phyloP scores from a whole-genome alignment of 2,113 vertebrate species.

The Garra rufa region DNA sequence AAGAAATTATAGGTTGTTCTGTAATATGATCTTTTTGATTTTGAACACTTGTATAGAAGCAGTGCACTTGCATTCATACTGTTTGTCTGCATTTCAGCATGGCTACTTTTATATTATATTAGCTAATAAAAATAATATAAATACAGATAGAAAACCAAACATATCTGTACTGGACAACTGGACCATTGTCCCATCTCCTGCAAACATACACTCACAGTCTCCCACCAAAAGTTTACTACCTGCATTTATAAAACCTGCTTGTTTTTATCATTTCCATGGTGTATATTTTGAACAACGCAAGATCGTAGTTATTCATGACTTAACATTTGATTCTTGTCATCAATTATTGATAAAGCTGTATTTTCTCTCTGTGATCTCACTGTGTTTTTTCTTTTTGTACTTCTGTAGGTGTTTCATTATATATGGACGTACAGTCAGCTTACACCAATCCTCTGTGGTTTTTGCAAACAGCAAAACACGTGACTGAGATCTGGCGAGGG shows the following conservation, averaged over 20 bases:
- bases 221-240: background rate
- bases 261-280: conserved; percentile 13
- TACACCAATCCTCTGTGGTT: background rate
- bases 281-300: background rate
- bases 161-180: background rate
- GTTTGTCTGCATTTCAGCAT: background rate
- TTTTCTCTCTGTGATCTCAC: background rate
- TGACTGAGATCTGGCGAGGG: background rate
- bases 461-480: background rate
- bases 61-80: too few relatives aligned
- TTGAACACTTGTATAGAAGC: too few relatives aligned
- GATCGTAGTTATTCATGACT: conserved; percentile 20
- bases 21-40: too few relatives aligned
- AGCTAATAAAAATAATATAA: background rate
- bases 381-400: conserved; percentile 1
- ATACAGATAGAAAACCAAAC: background rate
- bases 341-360: background rate
- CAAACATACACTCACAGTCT: background rate
- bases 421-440: background rate
- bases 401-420: background rate
- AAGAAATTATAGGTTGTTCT: too few relatives aligned
- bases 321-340: conserved; percentile 18
- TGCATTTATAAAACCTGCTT: conserved; percentile 31
- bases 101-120: background rate
- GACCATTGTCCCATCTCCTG: background rate